Base-by-base conservation (phyloP, 2,113 vertebrate genomes). In the Megaptera novaeangliae region DNA sequence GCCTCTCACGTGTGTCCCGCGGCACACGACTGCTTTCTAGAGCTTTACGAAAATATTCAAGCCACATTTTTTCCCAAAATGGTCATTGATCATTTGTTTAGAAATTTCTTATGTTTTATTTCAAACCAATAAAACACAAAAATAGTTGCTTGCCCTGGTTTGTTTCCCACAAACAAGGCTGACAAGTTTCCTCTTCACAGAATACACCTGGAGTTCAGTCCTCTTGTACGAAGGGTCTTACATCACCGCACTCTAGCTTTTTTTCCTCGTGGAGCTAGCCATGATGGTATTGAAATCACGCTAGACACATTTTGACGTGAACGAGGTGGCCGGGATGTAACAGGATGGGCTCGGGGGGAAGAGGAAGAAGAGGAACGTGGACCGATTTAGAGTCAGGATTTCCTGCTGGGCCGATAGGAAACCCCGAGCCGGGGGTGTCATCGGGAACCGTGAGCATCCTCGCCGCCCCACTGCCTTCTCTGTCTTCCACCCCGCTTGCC, bases 1-100 rank as follows among this genome's bases (percentile, higher is more conserved):
- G 31, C 20, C 25, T 20, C 18, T 39, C 2, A 6, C 0, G 1
- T 4, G 39, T 23, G 41, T 9, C 1, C 4, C 0, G 1, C 0
- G 3, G 10, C n/a, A 20, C 25, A 0, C 0, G 8, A 12, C 49
- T 4, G 1, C 63, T 7, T 3, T 64, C 52, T 34, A 39, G 52
- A 52, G 55, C 18, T 36, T 55, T n/a, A 3, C 14, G 39, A 72
- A 59, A 36, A 63, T 15, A 18, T 12, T 44, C 31, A 5, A 39
- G 44, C n/a, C 6, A 5, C 25, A 1, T 4, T 44, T 44, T n/a
- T 36, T 18, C 10, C 44, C 72, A 20, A 69, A 46, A 69, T 27
- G 39, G 27, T 9, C 15, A 18, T 17, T 29, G 11, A 27, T 20
- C 12, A 52, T 71, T 84, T 34, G 4, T 61, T 78, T 71, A 57